These are phyloP conservation scores for Felis catus DNA, from an alignment of 2,113 vertebrate genomes.

Conservation along the genomic window DNA sequence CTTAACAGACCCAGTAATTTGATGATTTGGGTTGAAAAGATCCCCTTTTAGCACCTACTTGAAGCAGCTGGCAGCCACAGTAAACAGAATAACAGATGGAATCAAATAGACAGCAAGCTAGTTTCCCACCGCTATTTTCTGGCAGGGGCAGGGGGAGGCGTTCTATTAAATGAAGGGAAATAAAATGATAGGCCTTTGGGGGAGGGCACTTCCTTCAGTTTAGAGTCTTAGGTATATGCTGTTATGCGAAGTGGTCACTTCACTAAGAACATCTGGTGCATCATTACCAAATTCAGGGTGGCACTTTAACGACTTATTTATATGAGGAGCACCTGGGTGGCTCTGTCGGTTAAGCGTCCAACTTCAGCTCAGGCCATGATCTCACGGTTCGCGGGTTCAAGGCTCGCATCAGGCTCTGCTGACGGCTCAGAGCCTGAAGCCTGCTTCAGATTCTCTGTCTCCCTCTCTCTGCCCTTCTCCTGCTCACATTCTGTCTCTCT, in stretches of 20 bases:
- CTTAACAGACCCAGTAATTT: neutral
- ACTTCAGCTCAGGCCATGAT: no score
- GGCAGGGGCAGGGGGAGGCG: neutral
- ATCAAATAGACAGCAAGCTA: neutral
- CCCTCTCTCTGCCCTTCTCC: no score
- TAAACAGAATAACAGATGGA: neutral
- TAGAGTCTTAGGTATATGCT: neutral
- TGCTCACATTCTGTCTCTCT: no score
- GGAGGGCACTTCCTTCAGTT: neutral
- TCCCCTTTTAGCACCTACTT: neutral
- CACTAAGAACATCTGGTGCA: neutral
- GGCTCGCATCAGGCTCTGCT: no score
- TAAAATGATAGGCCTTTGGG: neutral
- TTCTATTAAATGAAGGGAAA: neutral
- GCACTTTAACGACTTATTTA: constrained; percentile 4
- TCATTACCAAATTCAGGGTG: neutral
- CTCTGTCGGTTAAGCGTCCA: no score
- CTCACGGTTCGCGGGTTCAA: no score
- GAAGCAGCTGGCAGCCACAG: neutral
- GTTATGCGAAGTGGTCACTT: neutral
- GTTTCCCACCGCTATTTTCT: neutral
- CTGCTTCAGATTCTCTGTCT: no score
- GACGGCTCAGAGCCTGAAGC: no score
- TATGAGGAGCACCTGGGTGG: neutral
- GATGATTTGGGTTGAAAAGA: neutral